These are phyloP conservation scores for Beroe ovata DNA, from an alignment of 37 sponge, comb jelly and placozoan genomes.

Conservation along the genomic window DNA sequence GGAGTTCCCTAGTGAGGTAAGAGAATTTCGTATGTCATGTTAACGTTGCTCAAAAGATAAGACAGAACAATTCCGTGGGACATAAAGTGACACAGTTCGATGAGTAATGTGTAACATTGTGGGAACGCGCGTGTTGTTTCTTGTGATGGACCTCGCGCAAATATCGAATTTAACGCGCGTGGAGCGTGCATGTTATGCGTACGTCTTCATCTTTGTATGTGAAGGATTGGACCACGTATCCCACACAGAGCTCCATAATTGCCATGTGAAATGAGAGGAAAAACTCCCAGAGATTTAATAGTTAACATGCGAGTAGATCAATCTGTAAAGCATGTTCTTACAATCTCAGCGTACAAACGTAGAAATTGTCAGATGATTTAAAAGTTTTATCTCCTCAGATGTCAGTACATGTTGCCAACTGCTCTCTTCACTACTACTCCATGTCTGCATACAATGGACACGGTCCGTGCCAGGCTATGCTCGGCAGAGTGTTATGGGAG, in stretches of 20 bases:
- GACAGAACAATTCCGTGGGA: no score
- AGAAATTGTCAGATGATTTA: background rate
- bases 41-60: no score
- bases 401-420: background rate
- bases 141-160: background rate
- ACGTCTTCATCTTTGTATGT: no score
- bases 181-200: background rate
- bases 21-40: no score
- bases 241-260: no score
- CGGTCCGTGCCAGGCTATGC: background rate
- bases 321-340: no score
- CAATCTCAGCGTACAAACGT: background rate
- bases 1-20: slow-evolving; percentile 23
- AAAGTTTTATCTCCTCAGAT: slow-evolving; percentile 31
- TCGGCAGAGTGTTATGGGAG: background rate
- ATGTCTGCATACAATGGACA: slow-evolving; percentile 14
- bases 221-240: background rate
- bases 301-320: no score
- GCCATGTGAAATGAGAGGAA: no score
- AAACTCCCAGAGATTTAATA: no score
- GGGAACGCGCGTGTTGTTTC: background rate
- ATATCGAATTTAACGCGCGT: background rate
- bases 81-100: no score
- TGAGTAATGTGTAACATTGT: no score
- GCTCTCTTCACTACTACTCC: background rate